A percentile compares a stretch with the other conserved stretches of the same genome.
These are phyloP conservation scores for Actinia tenebrosa DNA, from an alignment of 64 coral and sea anemone species.

Conservation along the genomic window DNA sequence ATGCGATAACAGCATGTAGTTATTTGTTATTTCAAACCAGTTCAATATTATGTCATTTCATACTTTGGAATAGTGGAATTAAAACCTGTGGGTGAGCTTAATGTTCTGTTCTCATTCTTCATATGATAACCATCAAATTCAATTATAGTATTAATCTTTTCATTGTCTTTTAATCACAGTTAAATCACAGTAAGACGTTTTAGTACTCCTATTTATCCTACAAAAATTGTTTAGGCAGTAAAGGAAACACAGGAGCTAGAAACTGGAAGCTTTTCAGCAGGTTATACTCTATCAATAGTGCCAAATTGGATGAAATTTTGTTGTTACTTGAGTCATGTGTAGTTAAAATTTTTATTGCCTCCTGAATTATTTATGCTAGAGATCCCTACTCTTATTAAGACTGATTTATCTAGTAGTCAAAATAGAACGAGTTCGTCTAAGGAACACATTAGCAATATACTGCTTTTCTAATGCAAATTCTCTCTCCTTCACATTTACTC, in stretches of 20 bases:
- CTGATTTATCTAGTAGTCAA: neutral
- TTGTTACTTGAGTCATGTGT: neutral
- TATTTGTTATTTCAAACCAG: neutral
- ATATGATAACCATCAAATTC: neutral
- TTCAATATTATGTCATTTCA: neutral
- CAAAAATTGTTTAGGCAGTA: neutral
- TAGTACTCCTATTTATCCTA: neutral
- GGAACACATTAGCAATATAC: too few relatives aligned
- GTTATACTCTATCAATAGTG: neutral
- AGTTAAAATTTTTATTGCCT: neutral
- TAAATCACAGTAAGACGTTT: neutral
- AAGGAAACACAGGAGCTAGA: too few relatives aligned
- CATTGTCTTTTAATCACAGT: neutral
- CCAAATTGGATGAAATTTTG: neutral
- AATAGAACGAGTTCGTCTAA: neutral
- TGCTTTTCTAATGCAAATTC: too few relatives aligned
- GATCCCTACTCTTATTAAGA: neutral
- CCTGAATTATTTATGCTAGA: neutral
- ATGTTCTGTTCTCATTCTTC: neutral
- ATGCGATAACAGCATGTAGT: neutral
- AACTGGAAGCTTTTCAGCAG: too few relatives aligned
- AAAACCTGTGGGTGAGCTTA: neutral
- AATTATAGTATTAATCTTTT: neutral
- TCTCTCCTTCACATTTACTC: too few relatives aligned
- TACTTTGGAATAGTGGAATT: neutral